These are phyloP conservation scores for Asteroscopus sphinx DNA, from an alignment of 2,888 invertebrate genomes.

Conservation along the genomic window DNA sequence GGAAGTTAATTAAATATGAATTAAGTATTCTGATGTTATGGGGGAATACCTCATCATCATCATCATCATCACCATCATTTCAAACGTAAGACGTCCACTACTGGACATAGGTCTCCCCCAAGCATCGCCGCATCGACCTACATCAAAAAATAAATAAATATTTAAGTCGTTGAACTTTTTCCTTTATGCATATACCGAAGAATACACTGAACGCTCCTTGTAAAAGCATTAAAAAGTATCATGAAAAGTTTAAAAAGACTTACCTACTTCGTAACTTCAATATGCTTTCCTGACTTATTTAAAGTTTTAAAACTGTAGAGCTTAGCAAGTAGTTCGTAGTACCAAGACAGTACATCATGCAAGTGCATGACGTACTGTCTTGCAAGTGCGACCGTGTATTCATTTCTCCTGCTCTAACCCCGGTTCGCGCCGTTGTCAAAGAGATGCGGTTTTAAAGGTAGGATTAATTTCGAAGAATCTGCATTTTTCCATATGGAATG, in stretches of 20 bases:
- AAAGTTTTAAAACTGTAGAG: constrained; percentile 21
- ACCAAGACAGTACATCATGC: neutral
- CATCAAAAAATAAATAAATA: too few species aligned
- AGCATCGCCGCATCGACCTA: too few species aligned
- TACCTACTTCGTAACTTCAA: constrained; percentile 20
- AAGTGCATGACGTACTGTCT: too few species aligned
- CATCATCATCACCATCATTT: too few species aligned
- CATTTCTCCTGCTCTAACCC: constrained; percentile 8
- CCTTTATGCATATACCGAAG: too few species aligned
- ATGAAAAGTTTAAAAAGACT: constrained; percentile 19
- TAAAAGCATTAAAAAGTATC: constrained; percentile 7
- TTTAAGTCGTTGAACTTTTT: too few species aligned
- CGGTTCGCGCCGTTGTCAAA: constrained; percentile 16
- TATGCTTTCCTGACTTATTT: constrained; percentile 9
- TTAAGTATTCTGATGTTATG: too few species aligned
- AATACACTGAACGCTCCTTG: too few species aligned
- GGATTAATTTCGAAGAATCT: constrained; percentile 19
- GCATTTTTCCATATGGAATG: constrained; percentile 17
- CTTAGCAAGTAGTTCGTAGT: neutral
- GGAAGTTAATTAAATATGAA: too few species aligned
- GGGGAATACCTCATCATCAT: too few species aligned
- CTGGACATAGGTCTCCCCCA: too few species aligned
- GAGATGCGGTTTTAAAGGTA: constrained; percentile 10
- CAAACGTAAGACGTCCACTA: too few species aligned
- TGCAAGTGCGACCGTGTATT: neutral